phyloP scores from a whole-genome alignment of 2,113 vertebrate genomes.

The Zosterops borbonicus region DNA sequence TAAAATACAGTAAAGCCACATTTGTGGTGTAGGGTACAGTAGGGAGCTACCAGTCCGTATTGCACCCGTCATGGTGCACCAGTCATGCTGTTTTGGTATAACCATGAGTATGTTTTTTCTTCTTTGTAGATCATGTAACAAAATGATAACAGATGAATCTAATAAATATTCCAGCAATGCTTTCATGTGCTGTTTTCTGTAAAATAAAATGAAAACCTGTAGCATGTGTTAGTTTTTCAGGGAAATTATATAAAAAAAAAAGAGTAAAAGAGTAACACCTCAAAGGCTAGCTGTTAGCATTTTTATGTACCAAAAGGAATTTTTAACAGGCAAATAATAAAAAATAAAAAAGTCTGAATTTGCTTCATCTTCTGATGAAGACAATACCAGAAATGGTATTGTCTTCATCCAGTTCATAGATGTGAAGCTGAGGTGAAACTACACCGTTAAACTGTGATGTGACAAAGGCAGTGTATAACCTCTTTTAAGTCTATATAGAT shows the following conservation, averaged over 20 bases:
- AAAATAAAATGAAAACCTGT: constrained; percentile 12
- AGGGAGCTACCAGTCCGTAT: neutral
- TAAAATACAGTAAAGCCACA: neutral
- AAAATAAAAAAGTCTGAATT: neutral
- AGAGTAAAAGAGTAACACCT: neutral
- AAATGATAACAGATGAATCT: neutral
- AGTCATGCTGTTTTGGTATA: neutral
- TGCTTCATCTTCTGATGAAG: neutral
- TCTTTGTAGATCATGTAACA: neutral
- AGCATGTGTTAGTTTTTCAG: neutral
- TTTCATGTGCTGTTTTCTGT: constrained; percentile 31
- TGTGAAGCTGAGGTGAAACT: constrained; percentile 45
- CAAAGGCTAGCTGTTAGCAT: constrained; percentile 2
- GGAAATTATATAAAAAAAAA: neutral
- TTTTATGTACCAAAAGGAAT: neutral
- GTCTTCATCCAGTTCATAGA: constrained; percentile 29
- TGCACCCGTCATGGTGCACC: neutral
- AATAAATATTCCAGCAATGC: neutral
- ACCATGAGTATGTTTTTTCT: neutral
- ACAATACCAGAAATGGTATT: neutral
- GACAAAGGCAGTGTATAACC: constrained; percentile 24
- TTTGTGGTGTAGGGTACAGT: neutral
- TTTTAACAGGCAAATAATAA: neutral
- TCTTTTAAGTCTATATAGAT: constrained; percentile 64
- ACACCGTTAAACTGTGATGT: constrained; percentile 11